Evolutionary conservation across 92 coral and sea anemone species (phyloP).

Genomic region (Zoanthus gigantus): DNA sequence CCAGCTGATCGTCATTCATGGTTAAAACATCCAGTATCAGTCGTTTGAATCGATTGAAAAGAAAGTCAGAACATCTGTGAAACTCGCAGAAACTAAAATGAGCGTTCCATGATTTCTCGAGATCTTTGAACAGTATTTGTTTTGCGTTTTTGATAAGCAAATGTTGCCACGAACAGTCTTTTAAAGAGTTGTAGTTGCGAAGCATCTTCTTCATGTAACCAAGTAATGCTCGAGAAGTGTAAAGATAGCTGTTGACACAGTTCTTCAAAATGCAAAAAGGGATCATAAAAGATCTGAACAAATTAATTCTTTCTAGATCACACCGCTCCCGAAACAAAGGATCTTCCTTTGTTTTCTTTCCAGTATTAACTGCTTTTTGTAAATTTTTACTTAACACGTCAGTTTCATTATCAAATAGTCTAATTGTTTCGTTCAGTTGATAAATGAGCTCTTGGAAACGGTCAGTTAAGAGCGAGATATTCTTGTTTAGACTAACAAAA

Average conservation of each 20-base stretch:
- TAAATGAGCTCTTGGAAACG: neutral
- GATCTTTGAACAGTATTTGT: neutral
- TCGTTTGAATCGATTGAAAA: neutral
- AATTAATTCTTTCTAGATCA: neutral
- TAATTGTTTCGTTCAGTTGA: neutral
- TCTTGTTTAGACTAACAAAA: neutral
- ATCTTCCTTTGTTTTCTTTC: neutral
- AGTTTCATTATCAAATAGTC: neutral
- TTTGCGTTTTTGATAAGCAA: neutral
- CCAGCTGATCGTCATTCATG: neutral
- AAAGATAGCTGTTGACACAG: neutral
- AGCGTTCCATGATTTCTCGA: neutral
- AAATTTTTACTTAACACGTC: neutral
- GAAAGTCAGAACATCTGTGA: slow-evolving; percentile 1
- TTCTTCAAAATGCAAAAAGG: neutral
- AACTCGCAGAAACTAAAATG: neutral
- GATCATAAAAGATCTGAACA: neutral
- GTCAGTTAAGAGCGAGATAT: neutral
- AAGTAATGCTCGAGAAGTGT: neutral
- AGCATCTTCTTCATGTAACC: neutral
- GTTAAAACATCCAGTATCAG: neutral
- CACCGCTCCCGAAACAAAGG: neutral
- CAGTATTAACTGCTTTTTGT: neutral
- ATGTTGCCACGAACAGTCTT: neutral
- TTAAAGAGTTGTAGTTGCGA: neutral